phyloP scores from a whole-genome alignment of 2,113 vertebrate genomes.

The Trogon surrucura region DNA sequence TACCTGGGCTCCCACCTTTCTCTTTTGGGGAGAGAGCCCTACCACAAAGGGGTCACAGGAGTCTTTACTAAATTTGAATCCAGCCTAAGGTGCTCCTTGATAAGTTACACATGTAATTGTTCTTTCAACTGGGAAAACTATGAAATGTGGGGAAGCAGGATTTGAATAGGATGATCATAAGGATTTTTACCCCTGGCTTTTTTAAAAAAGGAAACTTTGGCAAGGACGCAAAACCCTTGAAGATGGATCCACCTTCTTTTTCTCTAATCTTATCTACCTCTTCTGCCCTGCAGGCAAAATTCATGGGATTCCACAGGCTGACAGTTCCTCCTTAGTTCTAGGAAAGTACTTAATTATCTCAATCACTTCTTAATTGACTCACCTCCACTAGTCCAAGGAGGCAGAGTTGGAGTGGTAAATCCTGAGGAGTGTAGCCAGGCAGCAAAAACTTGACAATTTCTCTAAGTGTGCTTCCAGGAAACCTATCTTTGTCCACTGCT shows the following conservation, averaged over 20 bases:
- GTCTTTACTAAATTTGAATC: not conserved
- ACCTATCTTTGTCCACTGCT: not conserved
- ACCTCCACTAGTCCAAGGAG: not conserved
- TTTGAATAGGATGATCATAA: not conserved
- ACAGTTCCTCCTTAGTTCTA: conserved; percentile 2
- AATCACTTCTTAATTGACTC: conserved; percentile 40
- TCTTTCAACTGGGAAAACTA: not conserved
- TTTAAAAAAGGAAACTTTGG: conserved; percentile 16
- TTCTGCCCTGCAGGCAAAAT: conserved; percentile 22
- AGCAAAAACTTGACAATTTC: not conserved
- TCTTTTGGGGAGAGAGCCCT: not conserved
- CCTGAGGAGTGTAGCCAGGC: not conserved
- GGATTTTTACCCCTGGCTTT: not conserved
- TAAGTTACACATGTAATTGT: not conserved
- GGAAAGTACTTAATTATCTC: conserved; percentile 44
- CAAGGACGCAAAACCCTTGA: not conserved
- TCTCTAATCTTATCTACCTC: conserved; percentile 1
- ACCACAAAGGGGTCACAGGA: accelerated
- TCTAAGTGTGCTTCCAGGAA: not conserved
- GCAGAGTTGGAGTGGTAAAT: not conserved
- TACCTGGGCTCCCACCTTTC: not conserved
- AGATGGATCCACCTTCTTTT: not conserved
- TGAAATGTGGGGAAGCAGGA: not conserved
- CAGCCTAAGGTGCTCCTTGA: not conserved
- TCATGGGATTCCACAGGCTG: conserved; percentile 32